Evolutionary conservation across 2,113 vertebrate genomes (phyloP), one percentile per base, ranked within the genome.

Genomic region (Trochalopteron elliotii): DNA sequence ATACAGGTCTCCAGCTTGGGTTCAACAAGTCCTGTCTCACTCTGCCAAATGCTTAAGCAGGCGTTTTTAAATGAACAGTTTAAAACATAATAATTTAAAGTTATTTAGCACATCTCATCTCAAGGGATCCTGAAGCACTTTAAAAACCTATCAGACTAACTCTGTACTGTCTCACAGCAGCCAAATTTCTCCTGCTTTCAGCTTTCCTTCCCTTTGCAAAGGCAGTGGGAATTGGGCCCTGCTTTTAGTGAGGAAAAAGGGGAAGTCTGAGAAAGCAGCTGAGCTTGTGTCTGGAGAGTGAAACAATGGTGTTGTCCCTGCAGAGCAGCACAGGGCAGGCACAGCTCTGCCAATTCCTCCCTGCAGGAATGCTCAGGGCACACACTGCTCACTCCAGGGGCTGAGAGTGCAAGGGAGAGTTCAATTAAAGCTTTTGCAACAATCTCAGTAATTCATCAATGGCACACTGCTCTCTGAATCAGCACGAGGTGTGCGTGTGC

Each of bases 1-100:
- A 59, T 79, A 59, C 52, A 33, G 24, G 30, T 76, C 37, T 89
- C 74, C 19, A 35, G 2, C 78, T 76, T 67, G 27, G 30, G n/a
- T 77, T 88, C 75, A 90, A 69, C 79, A 78, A 83, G 44, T 55
- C 89, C 83, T 88, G 69, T 56, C 75, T 92, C 63, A 19, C 17
- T 83, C 44, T 75, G 93, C 85, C 93, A 94, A 88, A 89, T 72
- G 31, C 76, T 75, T 93, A 87, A 94, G 83, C 30, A 64, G 78
- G 65, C 84, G 76, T 97, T 89, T 96, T 97, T 53, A 95, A 96
- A 91, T n/a, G 49, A 89, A 80, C 37, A 61, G 50, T 67, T 91
- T 71, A 70, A 70, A 89, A 69, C 78, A 65, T 40, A 89, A 50
- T 55, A 45, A 81, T 31, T 86, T 70, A 59, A 88, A 39, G 63